phyloP scores from a whole-genome alignment of 2,113 vertebrate genomes.

The Tyto alba region DNA sequence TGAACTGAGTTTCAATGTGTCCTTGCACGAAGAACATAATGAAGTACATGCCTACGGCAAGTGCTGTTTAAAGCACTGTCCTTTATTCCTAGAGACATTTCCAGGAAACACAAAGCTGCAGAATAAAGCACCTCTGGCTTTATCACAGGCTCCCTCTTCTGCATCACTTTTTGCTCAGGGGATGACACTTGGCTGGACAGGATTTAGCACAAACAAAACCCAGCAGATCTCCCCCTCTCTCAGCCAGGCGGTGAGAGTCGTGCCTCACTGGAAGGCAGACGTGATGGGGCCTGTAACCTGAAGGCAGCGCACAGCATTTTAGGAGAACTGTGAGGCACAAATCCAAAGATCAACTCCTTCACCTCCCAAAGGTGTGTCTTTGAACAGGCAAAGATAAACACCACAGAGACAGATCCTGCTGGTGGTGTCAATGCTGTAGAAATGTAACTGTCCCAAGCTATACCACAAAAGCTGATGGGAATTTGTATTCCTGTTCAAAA shows the following conservation, averaged over 20 bases:
- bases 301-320: neutral
- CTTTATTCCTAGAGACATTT: neutral
- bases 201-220: neutral
- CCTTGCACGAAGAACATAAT: conserved; percentile 6
- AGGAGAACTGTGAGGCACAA: neutral
- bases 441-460: neutral
- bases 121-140: neutral
- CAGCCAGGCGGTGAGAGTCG: neutral
- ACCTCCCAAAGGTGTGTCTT: neutral
- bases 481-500: neutral
- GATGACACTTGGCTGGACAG: neutral
- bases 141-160: neutral
- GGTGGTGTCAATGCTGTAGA: neutral
- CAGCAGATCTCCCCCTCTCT: neutral
- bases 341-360: neutral
- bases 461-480: neutral
- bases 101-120: neutral
- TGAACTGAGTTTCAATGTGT: conserved; percentile 27
- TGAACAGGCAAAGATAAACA: neutral
- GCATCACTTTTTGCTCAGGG: neutral
- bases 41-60: neutral
- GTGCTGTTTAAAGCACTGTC: neutral
- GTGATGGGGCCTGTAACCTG: neutral
- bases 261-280: neutral
- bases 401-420: neutral